Evolutionary conservation across 2,888 invertebrate genomes (phyloP).

Genomic region (Morpho achilles): DNA sequence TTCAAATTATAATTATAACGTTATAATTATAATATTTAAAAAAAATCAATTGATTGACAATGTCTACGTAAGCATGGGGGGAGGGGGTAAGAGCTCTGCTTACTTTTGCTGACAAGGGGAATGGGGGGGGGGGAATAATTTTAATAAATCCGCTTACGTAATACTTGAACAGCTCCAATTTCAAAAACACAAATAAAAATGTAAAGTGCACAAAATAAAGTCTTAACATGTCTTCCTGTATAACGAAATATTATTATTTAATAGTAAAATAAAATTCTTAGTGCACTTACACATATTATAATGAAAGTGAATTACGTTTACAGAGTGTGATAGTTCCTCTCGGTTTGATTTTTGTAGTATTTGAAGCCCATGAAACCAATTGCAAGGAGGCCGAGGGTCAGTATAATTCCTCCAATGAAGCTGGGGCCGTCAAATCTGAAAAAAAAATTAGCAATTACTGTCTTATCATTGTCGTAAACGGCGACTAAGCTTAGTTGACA

Average conservation of each 20-base stretch:
- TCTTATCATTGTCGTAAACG: neutral
- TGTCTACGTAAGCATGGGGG: too few relatives aligned
- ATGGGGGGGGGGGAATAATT: too few relatives aligned
- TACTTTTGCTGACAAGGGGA: too few relatives aligned
- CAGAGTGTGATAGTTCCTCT: conserved; percentile 92
- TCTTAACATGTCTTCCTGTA: conserved; percentile 23
- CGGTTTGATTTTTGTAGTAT: conserved; percentile 91
- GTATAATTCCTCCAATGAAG: conserved; percentile 91
- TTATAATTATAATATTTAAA: too few relatives aligned
- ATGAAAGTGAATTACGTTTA: conserved; percentile 70
- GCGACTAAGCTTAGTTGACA: too few relatives aligned
- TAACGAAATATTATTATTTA: conserved; percentile 24
- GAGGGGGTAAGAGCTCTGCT: too few relatives aligned
- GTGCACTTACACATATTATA: conserved; percentile 57
- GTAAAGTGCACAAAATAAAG: conserved; percentile 30
- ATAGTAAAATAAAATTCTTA: conserved; percentile 28
- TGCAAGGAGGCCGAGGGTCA: conserved; percentile 87
- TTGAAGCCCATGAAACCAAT: conserved; percentile 91
- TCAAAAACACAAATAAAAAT: conserved; percentile 4
- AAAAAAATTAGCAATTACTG: neutral
- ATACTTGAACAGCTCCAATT: too few relatives aligned
- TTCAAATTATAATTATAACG: too few relatives aligned
- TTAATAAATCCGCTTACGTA: too few relatives aligned
- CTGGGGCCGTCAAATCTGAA: conserved; percentile 86
- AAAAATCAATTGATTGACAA: too few relatives aligned